These are phyloP conservation scores for Okapia johnstoni DNA, from an alignment of 2,113 vertebrate species.

Conservation along the genomic window DNA sequence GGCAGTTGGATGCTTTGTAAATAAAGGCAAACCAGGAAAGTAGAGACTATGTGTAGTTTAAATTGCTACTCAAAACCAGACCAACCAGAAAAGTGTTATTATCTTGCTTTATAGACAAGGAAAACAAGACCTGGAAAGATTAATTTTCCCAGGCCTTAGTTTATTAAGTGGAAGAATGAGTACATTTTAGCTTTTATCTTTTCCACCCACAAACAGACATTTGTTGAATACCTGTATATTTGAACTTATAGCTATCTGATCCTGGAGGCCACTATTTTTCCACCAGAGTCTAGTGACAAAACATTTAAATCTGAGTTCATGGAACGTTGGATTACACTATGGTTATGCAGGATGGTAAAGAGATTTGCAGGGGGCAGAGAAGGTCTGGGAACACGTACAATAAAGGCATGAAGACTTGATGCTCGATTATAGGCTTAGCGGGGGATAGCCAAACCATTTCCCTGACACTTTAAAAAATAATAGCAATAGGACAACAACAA, in stretches of 20 bases:
- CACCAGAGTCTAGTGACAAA: background rate
- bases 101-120: background rate
- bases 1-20: background rate
- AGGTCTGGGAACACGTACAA: background rate
- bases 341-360: background rate
- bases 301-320: background rate
- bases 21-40: background rate
- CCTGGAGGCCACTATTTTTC: background rate
- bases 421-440: background rate
- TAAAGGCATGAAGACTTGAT: background rate
- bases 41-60: background rate
- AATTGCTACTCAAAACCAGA: background rate
- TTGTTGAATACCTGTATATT: background rate
- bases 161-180: background rate
- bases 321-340: background rate
- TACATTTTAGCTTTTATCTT: background rate
- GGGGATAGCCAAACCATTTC: background rate
- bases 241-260: background rate
- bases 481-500: background rate
- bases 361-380: background rate
- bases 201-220: background rate
- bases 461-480: background rate
- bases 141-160: background rate
- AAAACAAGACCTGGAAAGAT: background rate
- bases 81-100: background rate